Percentiles rank a stretch among this genome's conserved stretches.
These are phyloP conservation scores for Onychostruthus taczanowskii DNA, from an alignment of 2,113 vertebrate genomes.

Conservation along the genomic window DNA sequence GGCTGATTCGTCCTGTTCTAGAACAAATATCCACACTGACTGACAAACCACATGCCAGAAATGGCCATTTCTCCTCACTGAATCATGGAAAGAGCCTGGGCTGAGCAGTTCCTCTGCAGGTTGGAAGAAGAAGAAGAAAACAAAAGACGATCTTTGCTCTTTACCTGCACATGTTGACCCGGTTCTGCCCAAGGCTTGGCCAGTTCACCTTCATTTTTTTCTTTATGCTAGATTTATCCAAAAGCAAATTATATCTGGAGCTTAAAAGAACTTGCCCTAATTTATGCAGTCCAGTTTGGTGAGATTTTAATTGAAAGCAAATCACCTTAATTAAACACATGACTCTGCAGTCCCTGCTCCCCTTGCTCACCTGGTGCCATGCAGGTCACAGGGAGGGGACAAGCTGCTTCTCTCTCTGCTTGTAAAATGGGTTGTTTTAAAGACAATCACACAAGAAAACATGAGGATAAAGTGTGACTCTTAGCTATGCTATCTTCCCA, in stretches of 20 bases:
- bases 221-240: background rate
- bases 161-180: background rate
- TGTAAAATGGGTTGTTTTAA: background rate
- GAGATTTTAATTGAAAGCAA: background rate
- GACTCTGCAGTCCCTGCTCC: background rate
- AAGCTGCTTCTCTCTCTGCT: background rate
- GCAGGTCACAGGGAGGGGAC: background rate
- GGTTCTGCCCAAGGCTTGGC: background rate
- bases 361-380: rapidly evolving
- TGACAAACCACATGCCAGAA: background rate
- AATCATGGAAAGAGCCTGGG: background rate
- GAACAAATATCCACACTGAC: background rate
- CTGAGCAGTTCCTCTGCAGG: background rate
- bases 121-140: background rate
- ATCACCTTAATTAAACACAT: background rate
- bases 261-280: background rate
- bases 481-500: background rate
- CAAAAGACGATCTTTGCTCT: background rate
- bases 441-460: background rate
- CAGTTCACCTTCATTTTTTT: background rate
- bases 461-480: background rate
- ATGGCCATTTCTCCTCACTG: background rate
- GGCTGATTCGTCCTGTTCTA: background rate
- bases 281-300: background rate
- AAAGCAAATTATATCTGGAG: background rate